Percentiles rank a stretch among this genome's conserved stretches.
These are phyloP conservation scores for Pheosia tremula DNA, from an alignment of 2,888 invertebrate species.

Conservation along the genomic window DNA sequence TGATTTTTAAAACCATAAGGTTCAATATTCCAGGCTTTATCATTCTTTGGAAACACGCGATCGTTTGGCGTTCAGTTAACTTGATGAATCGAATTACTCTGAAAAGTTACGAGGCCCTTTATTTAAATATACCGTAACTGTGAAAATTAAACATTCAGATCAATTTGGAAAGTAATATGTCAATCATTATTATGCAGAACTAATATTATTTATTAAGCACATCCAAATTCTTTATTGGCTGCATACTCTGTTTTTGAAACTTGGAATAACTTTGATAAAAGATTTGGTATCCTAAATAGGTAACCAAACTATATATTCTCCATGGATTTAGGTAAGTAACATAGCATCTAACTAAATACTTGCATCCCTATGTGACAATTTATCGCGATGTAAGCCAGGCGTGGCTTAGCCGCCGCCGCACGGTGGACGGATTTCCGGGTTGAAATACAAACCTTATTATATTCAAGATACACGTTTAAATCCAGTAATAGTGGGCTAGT, in stretches of 20 bases:
- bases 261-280: no score
- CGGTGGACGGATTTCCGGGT: not conserved
- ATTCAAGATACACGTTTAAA: not conserved
- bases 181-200: no score
- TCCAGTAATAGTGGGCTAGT: not conserved
- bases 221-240: no score
- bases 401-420: slow-evolving; percentile 30
- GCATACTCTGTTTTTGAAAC: no score
- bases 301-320: no score
- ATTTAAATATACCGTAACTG: slow-evolving; percentile 18
- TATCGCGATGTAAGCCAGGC: slow-evolving; percentile 36
- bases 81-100: slow-evolving; percentile 30
- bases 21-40: no score
- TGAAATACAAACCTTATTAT: not conserved
- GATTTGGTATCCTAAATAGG: no score
- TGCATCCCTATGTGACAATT: slow-evolving; percentile 34
- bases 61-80: slow-evolving; percentile 23
- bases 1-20: no score
- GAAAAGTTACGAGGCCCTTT: slow-evolving; percentile 17
- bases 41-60: slow-evolving; percentile 2
- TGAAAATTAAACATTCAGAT: slow-evolving; percentile 16
- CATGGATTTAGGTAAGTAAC: no score
- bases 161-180: slow-evolving; percentile 17
- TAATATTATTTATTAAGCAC: no score
- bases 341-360: no score